phyloP scores from a whole-genome alignment of 2,797 vertebrate species.

The Todus mexicanus region DNA sequence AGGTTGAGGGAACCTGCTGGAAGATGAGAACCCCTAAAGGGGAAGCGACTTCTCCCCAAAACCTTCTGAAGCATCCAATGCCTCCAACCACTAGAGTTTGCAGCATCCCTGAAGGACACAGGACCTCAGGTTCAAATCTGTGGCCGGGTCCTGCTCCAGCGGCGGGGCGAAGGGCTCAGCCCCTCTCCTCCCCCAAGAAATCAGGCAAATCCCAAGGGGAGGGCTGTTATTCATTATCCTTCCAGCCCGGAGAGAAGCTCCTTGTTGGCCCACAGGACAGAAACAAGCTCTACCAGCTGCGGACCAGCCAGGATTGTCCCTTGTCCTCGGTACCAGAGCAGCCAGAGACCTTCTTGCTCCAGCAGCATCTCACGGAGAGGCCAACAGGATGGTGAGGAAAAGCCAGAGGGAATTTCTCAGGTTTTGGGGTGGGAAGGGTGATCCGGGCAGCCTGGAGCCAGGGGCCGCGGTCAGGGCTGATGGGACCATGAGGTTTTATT shows the following conservation, averaged over 20 bases:
- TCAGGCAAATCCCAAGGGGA: background rate
- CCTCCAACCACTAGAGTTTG: background rate
- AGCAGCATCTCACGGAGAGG: background rate
- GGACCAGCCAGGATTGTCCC: background rate
- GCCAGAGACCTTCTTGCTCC: accelerated
- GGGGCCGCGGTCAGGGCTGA: accelerated
- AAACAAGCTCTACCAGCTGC: background rate
- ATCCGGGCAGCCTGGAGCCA: background rate
- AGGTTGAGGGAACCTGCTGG: background rate
- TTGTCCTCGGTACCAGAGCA: accelerated
- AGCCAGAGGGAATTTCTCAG: background rate
- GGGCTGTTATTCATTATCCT: slow-evolving; percentile 17
- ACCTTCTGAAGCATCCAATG: background rate
- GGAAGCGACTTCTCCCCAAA: background rate
- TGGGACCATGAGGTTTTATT: background rate
- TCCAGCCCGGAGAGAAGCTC: background rate
- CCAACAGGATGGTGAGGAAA: background rate
- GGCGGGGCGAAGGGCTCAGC: background rate
- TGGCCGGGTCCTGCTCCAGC: background rate
- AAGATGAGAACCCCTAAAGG: background rate
- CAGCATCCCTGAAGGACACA: accelerated
- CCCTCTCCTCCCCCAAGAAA: background rate
- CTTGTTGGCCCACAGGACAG: background rate
- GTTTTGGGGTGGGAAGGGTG: background rate
- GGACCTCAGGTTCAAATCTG: background rate